Conservation (phyloP, 2,797 vertebrate species). For the Paedocypris micromegethes region DNA sequence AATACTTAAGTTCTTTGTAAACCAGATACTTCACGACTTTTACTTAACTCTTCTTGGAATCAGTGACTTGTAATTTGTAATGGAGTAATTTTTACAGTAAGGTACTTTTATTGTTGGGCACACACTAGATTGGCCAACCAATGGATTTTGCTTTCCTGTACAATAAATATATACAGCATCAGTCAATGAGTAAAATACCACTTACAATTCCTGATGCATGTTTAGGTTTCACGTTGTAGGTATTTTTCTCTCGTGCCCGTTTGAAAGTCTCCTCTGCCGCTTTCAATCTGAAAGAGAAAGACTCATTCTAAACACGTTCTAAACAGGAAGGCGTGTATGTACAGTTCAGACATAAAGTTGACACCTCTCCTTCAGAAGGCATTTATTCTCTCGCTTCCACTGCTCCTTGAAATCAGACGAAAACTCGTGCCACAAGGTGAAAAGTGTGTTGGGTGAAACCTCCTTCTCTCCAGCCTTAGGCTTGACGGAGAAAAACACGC, state of each 20-base stretch:
- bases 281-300: slow-evolving; percentile 74
- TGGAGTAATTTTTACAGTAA: too few species aligned
- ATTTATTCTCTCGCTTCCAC: slow-evolving; percentile 94
- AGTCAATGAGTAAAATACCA: slow-evolving; percentile 37
- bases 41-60: too few species aligned
- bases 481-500: slow-evolving; percentile 89
- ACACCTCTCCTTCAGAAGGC: slow-evolving; percentile 87
- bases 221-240: slow-evolving; percentile 88
- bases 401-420: slow-evolving; percentile 96
- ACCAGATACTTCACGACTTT: too few species aligned
- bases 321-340: neutral
- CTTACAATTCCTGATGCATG: slow-evolving; percentile 90
- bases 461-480: slow-evolving; percentile 92
- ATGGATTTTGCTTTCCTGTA: too few species aligned
- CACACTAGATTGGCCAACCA: too few species aligned
- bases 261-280: slow-evolving; percentile 86
- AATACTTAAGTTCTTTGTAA: too few species aligned
- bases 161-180: neutral
- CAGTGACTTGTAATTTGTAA: too few species aligned
- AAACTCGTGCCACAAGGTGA: slow-evolving; percentile 95
- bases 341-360: slow-evolving; percentile 30
- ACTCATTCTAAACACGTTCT: neutral
- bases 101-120: too few species aligned
- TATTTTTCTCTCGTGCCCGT: slow-evolving; percentile 83
- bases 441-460: slow-evolving; percentile 87